Base-by-base conservation (phyloP, 2,888 invertebrate species). In the Boloria euphrosyne region DNA sequence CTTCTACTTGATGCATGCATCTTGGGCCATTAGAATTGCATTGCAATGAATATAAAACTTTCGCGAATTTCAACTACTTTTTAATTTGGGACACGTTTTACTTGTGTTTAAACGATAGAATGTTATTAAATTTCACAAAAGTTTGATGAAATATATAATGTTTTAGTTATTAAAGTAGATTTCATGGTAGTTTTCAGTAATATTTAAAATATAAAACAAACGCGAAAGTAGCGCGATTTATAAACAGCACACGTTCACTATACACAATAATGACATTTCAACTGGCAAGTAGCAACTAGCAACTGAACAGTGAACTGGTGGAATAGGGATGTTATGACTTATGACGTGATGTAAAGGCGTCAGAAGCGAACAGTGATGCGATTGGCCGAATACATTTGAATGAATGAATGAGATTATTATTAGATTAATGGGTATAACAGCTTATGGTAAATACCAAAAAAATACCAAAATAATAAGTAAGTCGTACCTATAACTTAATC, bases 11-110 rank as follows among this genome's bases (percentile, higher is more conserved):
- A 72, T 69, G 74, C 75, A 73, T 75, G 70, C 89, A 90, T 90
- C 77, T 84, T 87, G 74, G 75, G 76, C 80, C 76, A 78, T 76
- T 74, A 75, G 73, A 70, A 81, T 80, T 73, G 78, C 74, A 79
- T 77, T 80, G 78, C 71, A 78, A 72, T 22, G 22, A 22, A 22
- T 74, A 75, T 76, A 78, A 75, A 85, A 88, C 87, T 89, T 89
- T 84, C 75, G 74, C 78, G 80, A 78, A 79, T 74, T 71, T 75
- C 76, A 76, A 78, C 70, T 71, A 64, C 66, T 70, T 69, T 38
- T 78, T 76, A 76, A 87, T 84, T 83, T 89, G 85, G 90, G 87
- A 75, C 90, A 87, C 62, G 60, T 62, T 57, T 27, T 67, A 59
- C 44, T 13, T 44, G 1, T 27, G n/a, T 52, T 38, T n/a, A 50